These are phyloP conservation scores for Chymomyza caudatula DNA, from an alignment of 2,888 invertebrate genomes.

Conservation along the genomic window DNA sequence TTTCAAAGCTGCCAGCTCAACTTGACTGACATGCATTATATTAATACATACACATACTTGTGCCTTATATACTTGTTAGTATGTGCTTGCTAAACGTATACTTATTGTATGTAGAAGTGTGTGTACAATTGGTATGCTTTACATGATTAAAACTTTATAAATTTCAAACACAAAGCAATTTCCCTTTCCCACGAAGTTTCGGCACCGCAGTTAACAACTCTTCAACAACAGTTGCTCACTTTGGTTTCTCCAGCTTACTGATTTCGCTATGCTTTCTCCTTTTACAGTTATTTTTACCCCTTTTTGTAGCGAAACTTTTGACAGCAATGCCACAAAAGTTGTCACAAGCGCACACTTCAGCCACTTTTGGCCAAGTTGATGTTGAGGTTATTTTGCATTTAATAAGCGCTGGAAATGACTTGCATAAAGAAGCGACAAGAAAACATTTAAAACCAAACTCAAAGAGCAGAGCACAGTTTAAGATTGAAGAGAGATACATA, in stretches of 20 bases:
- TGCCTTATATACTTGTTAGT: no score
- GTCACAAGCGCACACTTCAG: conserved; percentile 36
- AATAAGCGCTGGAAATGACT: conserved; percentile 17
- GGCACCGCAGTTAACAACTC: conserved; percentile 15
- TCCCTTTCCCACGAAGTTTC: neutral
- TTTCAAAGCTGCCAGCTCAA: no score
- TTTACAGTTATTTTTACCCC: neutral
- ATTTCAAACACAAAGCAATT: conserved; percentile 27
- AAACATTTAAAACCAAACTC: no score
- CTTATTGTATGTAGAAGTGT: no score
- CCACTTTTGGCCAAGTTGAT: conserved; percentile 55
- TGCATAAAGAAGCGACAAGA: no score
- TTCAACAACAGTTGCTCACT: conserved; percentile 3
- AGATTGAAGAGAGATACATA: no score
- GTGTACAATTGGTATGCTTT: conserved; percentile 40
- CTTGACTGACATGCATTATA: no score
- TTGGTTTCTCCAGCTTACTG: no score
- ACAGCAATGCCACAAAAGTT: conserved; percentile 40
- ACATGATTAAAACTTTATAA: conserved; percentile 56
- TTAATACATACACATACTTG: no score
- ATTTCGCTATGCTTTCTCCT: neutral
- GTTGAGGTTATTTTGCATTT: conserved; percentile 45
- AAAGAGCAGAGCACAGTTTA: no score
- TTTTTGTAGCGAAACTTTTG: conserved; percentile 40
- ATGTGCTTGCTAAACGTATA: no score